phyloP scores from a whole-genome alignment of 2,888 invertebrate genomes.

The Thelaira solivaga region DNA sequence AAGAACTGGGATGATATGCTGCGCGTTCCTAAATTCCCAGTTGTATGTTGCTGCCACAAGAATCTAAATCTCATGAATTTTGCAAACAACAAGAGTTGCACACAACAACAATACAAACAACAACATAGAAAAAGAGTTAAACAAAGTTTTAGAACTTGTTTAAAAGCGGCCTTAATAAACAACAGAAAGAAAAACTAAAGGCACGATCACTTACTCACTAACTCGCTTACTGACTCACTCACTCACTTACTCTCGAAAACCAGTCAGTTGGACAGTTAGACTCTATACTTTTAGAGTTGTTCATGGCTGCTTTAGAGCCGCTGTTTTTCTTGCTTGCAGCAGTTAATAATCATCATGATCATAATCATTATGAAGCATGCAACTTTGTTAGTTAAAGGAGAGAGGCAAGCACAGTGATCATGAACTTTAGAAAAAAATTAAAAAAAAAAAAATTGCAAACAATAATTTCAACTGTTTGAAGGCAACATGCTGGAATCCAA shows the following conservation, averaged over 20 bases:
- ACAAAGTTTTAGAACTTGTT: constrained; percentile 59
- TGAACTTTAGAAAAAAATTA: constrained; percentile 25
- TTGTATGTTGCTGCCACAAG: constrained; percentile 35
- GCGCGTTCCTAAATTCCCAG: constrained; percentile 10
- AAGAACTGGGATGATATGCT: constrained; percentile 26
- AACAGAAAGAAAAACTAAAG: constrained; percentile 6
- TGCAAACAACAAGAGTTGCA: constrained; percentile 13
- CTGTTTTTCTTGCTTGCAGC: constrained; percentile 11
- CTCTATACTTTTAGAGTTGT: constrained; percentile 13
- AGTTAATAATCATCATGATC: constrained; percentile 2
- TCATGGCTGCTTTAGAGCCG: constrained; percentile 30
- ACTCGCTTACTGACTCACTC: background rate
- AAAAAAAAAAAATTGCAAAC: background rate
- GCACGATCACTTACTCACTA: background rate
- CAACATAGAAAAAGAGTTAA: too few relatives aligned
- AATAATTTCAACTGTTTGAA: constrained; percentile 29
- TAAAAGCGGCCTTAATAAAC: constrained; percentile 47
- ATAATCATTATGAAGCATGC: background rate
- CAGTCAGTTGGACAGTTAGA: background rate
- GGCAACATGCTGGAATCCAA: constrained; percentile 29
- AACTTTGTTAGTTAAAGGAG: constrained; percentile 1
- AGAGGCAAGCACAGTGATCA: constrained; percentile 22
- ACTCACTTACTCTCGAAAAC: background rate
- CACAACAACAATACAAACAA: constrained; percentile 6
- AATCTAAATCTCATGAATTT: constrained; percentile 43